Evolutionary conservation across 2,888 invertebrate species (phyloP).

Genomic region (Lycophotia porphyrea): DNA sequence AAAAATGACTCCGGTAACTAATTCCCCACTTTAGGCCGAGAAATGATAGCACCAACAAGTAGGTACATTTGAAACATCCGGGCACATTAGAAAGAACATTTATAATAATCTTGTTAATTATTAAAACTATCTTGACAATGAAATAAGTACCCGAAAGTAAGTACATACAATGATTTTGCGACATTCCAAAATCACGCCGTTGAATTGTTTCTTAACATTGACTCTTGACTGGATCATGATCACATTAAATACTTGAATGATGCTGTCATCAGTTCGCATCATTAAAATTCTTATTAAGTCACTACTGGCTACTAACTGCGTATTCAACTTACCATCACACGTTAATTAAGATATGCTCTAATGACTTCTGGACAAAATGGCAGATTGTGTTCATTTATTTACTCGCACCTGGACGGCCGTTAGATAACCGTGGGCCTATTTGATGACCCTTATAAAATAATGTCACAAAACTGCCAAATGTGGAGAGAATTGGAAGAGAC

Average conservation of each 20-base stretch:
- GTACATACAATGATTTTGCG: background rate
- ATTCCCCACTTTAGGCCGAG: no score
- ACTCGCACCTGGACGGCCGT: slow-evolving; percentile 23
- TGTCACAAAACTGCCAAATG: no score
- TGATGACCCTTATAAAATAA: background rate
- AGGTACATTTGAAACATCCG: background rate
- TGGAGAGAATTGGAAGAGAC: no score
- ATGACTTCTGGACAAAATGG: slow-evolving; percentile 9
- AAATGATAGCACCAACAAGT: background rate
- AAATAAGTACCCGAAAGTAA: background rate
- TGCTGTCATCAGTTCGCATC: slow-evolving; percentile 5
- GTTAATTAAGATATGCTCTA: slow-evolving; percentile 37
- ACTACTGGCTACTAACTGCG: background rate
- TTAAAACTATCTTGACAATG: background rate
- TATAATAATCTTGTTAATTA: background rate
- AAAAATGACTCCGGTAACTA: background rate
- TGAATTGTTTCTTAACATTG: no score
- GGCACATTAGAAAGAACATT: background rate
- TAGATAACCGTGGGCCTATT: background rate
- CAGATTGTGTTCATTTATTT: slow-evolving; percentile 26
- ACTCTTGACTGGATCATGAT: background rate
- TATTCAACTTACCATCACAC: background rate
- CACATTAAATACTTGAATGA: slow-evolving; percentile 7
- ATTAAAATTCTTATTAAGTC: slow-evolving; percentile 7
- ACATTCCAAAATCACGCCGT: background rate